These are phyloP conservation scores for Brachyalestes nurse DNA, from an alignment of 2,797 vertebrate species.

Conservation along the genomic window DNA sequence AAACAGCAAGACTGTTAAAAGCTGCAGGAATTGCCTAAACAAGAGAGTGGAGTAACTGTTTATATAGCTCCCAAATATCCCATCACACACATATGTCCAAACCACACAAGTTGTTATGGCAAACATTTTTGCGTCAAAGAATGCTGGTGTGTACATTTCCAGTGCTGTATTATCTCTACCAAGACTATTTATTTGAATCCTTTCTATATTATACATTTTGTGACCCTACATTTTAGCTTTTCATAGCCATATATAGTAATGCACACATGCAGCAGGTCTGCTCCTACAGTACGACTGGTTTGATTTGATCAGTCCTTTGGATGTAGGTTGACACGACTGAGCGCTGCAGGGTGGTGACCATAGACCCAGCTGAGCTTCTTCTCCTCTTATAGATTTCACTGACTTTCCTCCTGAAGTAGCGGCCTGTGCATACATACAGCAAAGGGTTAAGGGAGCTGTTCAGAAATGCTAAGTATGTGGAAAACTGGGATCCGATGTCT, in stretches of 20 bases:
- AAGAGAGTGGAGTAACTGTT: conserved; percentile 24
- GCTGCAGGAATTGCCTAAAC: neutral
- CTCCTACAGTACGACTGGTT: conserved; percentile 51
- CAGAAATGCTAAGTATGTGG: conserved; percentile 80
- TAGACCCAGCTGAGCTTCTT: conserved; percentile 65
- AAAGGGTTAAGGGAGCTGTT: conserved; percentile 93
- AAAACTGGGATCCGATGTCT: conserved; percentile 77
- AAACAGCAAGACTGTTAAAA: conserved; percentile 22
- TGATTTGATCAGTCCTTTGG: conserved; percentile 71
- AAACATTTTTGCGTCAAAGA: neutral
- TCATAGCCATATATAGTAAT: neutral
- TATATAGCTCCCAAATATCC: conserved; percentile 13
- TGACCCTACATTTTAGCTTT: neutral
- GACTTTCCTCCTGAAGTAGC: conserved; percentile 88
- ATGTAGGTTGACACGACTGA: conserved; percentile 71
- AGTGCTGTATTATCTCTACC: neutral
- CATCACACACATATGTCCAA: neutral
- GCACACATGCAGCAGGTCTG: neutral
- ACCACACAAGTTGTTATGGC: neutral
- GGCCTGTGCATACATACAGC: conserved; percentile 90
- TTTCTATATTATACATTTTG: neutral
- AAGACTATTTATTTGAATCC: conserved; percentile 3
- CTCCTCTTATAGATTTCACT: conserved; percentile 76
- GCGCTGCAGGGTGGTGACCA: conserved; percentile 67
- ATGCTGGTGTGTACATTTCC: conserved; percentile 1